Conservation (phyloP, 2,797 vertebrate genomes). For the Eulemur mongoz region DNA sequence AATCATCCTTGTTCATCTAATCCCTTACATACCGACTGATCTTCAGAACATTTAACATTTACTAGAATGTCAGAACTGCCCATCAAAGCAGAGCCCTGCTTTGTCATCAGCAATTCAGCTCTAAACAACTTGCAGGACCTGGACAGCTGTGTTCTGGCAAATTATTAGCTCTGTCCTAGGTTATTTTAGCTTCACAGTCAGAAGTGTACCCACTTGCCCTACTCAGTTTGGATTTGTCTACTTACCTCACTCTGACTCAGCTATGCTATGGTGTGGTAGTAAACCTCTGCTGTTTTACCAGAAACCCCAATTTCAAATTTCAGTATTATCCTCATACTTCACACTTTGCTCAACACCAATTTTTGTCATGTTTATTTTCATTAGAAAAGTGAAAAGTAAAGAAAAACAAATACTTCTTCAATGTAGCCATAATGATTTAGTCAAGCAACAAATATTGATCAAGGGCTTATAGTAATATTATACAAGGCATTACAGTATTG, state of each 20-base stretch:
- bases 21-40: neutral
- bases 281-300: neutral
- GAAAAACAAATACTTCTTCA: neutral
- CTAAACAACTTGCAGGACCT: neutral
- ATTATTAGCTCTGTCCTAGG: neutral
- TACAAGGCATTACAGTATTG: neutral
- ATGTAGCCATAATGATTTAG: neutral
- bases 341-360: neutral
- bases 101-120: neutral
- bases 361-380: neutral
- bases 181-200: neutral
- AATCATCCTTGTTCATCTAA: neutral
- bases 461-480: neutral
- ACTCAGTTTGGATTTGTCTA: neutral
- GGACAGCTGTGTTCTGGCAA: no score
- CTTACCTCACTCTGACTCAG: neutral
- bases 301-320: neutral
- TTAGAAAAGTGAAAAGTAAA: neutral
- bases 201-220: neutral
- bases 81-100: neutral
- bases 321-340: neutral
- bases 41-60: neutral
- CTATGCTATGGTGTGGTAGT: neutral
- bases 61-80: neutral
- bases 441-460: neutral